Conservation (phyloP, 2,113 vertebrate species). For the Thalassarche chlororhynchos region DNA sequence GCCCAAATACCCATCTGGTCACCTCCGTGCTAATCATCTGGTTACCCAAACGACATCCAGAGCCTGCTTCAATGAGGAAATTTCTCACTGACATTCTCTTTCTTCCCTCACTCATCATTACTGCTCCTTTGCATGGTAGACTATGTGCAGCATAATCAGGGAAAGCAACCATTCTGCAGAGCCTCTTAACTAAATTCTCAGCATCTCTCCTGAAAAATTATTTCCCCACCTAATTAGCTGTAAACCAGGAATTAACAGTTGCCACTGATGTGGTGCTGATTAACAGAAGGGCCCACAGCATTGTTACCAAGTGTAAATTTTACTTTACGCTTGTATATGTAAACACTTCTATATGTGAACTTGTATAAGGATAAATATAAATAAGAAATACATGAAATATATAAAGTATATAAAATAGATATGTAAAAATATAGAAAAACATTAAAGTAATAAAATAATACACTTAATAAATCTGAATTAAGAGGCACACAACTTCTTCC, state of each 20-base stretch:
- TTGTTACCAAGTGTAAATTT: not conserved
- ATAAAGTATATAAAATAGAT: not conserved
- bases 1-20: not conserved
- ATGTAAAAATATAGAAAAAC: not conserved
- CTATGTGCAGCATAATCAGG: not conserved
- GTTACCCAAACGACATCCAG: not conserved
- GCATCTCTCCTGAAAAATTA: conserved; percentile 25
- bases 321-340: not conserved
- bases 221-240: conserved; percentile 1
- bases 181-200: not conserved
- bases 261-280: not conserved
- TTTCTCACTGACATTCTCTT: not conserved
- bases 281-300: not conserved
- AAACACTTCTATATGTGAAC: not conserved
- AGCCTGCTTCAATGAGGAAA: not conserved
- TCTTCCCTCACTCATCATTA: not conserved
- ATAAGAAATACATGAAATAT: not conserved
- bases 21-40: not conserved
- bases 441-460: not conserved
- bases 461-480: not conserved
- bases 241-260: not conserved
- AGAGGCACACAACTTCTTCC: not conserved
- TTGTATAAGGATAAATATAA: not conserved
- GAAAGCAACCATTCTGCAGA: not conserved
- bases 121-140: not conserved